phyloP scores from a whole-genome alignment of 2,797 vertebrate genomes.

The Malurus splendens region DNA sequence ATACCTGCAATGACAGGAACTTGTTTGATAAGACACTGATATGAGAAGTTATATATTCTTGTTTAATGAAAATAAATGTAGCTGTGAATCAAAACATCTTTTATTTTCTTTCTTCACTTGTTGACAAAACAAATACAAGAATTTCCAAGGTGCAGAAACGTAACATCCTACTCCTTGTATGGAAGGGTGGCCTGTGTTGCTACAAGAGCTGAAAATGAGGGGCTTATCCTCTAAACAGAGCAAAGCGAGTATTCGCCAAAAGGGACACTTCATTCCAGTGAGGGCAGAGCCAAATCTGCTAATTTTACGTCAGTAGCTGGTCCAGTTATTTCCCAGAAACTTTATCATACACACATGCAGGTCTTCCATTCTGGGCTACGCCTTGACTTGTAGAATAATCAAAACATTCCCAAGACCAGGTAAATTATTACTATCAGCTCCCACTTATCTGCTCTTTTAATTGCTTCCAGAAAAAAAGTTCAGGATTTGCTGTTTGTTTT shows the following conservation, averaged over 20 bases:
- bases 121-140: conserved; percentile 29
- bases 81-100: conserved; percentile 8
- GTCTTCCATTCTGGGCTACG: background rate
- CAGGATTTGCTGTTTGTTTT: conserved; percentile 26
- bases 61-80: conserved; percentile 27
- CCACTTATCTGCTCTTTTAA: conserved; percentile 31
- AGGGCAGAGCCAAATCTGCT: background rate
- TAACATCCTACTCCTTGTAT: background rate
- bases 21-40: conserved; percentile 14
- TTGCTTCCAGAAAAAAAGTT: conserved; percentile 26
- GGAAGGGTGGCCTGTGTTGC: rapidly evolving
- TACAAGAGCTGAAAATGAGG: background rate
- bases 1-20: conserved; percentile 43
- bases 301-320: background rate
- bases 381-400: conserved; percentile 36
- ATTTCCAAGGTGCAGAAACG: conserved; percentile 13
- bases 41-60: background rate
- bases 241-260: background rate
- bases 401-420: background rate
- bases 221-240: background rate
- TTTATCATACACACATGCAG: background rate
- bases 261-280: background rate
- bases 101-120: conserved; percentile 14
- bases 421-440: conserved; percentile 19
- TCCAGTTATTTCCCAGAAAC: background rate